phyloP scores from a whole-genome alignment of 1,140 invertebrate species.

The Brachionus koreanus region DNA sequence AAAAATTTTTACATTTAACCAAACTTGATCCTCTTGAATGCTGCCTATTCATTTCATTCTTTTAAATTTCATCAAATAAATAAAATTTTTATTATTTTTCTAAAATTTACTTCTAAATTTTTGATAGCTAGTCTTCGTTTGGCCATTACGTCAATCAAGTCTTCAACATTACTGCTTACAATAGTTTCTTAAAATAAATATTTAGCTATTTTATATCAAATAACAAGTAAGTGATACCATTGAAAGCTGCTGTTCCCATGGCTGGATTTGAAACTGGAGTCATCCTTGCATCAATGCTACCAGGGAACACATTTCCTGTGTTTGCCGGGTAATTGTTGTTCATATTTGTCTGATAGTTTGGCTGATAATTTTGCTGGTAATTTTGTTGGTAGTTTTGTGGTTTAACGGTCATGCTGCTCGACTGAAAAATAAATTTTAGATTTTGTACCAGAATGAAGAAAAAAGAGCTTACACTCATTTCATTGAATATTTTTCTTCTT shows the following conservation, averaged over 20 bases:
- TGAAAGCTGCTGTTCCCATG: not conserved
- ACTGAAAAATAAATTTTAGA: not conserved
- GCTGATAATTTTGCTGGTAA: not conserved
- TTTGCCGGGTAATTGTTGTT: not conserved
- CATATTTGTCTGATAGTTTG: not conserved
- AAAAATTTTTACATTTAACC: not conserved
- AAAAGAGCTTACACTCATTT: not conserved
- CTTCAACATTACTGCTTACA: constrained; percentile 10
- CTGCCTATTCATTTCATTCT: constrained; percentile 41
- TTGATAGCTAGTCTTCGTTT: constrained; percentile 29
- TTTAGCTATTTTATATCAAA: not conserved
- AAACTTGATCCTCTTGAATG: not conserved
- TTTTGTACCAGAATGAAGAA: not conserved
- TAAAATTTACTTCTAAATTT: constrained; percentile 20
- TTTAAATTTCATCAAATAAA: too few relatives aligned
- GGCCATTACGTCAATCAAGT: constrained; percentile 37
- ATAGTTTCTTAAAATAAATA: constrained; percentile 24
- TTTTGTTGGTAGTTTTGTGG: not conserved
- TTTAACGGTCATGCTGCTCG: not conserved
- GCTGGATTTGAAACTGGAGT: not conserved
- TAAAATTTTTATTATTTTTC: not conserved
- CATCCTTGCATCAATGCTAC: constrained; percentile 2
- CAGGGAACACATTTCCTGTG: not conserved
- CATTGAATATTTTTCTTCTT: constrained; percentile 37
- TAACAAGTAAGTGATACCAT: not conserved